phyloP scores from a whole-genome alignment of 1,140 invertebrate species.

The Parasteatoda tepidariorum region DNA sequence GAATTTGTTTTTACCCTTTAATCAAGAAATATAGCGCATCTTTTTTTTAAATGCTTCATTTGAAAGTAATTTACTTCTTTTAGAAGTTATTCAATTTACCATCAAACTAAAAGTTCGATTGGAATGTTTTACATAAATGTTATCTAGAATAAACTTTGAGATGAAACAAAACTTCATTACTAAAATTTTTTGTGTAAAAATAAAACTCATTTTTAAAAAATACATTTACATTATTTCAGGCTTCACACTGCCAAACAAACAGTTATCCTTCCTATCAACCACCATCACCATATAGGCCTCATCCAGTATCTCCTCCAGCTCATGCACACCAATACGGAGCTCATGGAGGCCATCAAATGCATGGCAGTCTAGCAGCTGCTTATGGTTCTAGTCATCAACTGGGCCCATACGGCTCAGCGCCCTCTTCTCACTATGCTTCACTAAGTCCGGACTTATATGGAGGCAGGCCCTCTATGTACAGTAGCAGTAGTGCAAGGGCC shows the following conservation, averaged over 20 bases:
- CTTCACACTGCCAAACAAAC: slow-evolving; percentile 56
- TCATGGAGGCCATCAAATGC: slow-evolving; percentile 53
- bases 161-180: too few relatives aligned
- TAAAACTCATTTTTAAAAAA: too few relatives aligned
- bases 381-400: slow-evolving; percentile 48
- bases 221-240: too few relatives aligned
- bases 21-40: too few relatives aligned
- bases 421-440: slow-evolving; percentile 11
- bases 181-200: too few relatives aligned
- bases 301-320: slow-evolving; percentile 59
- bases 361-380: slow-evolving; percentile 2
- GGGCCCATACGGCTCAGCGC: slow-evolving; percentile 32
- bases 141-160: too few relatives aligned
- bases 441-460: slow-evolving; percentile 42
- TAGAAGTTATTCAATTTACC: too few relatives aligned
- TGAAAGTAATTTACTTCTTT: too few relatives aligned
- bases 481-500: slow-evolving; percentile 22
- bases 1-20: too few relatives aligned
- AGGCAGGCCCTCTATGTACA: slow-evolving; percentile 48
- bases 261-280: slow-evolving; percentile 61
- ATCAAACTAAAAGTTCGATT: too few relatives aligned
- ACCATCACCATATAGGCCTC: slow-evolving; percentile 60
- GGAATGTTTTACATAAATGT: too few relatives aligned
- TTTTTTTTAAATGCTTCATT: too few relatives aligned
- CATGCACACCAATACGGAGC: slow-evolving; percentile 57